Base-by-base conservation (phyloP, 2,113 vertebrate species). In the Scomber scombrus region DNA sequence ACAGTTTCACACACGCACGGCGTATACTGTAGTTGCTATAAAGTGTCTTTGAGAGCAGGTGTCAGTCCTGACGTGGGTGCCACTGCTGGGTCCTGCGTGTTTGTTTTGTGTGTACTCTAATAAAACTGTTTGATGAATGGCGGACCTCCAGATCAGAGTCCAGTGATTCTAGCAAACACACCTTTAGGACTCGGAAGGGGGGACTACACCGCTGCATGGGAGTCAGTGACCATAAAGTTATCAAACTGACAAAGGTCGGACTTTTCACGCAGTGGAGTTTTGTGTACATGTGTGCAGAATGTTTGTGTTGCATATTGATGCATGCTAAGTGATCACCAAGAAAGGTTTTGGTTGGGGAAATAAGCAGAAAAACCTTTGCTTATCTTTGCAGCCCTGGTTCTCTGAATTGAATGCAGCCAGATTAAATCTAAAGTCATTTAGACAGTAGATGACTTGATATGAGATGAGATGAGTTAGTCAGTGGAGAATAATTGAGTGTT, bases 91-190 rank as follows among this genome's bases (percentile, higher is more conserved):
- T 23, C 16, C 34, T 54, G 40, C 54, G 15, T 91, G 89, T 93
- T 92, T 94, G 82, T 80, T 90, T 78, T 74, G 49, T 66, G 75
- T 56, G 50, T 46, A 19, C 13, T n/a, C 72, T 82, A 78, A 89
- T 88, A 91, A 88, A 90, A 73, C 76, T 73, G 84, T 75, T 80
- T 7, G 66, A 78, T 56, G 49, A 74, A 80, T 57, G 64, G 18
- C 5, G 45, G 83, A 77, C 16, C 29, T 74, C 50, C 65, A n/a
- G 91, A 84, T 91, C 89, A 92, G 90, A 93, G 92, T 93, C 88
- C 90, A 92, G 72, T 45, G 57, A 75, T 58, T 80, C 58, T 47
- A 68, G 73, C 75, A 91, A 93, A 90, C 89, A 89, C 68, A 65
- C 56, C 26, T 79, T 21, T 2, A 26, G 23, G 23, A 26, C 47